These are phyloP conservation scores for Syrphus vitripennis DNA, from an alignment of 2,888 invertebrate species.

Conservation along the genomic window DNA sequence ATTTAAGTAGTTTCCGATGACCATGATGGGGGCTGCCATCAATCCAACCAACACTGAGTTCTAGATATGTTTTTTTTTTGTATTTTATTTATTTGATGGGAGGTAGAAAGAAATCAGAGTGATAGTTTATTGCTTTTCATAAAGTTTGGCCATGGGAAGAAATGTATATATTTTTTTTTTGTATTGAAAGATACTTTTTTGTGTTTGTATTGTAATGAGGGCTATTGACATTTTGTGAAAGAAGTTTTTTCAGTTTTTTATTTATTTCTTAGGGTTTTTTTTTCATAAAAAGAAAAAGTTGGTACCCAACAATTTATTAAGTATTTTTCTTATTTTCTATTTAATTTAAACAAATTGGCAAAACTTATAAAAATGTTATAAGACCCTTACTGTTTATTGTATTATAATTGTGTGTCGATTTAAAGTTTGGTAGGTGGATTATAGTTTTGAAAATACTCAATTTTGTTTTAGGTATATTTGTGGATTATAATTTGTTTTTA, in stretches of 20 bases:
- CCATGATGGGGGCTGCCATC: not conserved
- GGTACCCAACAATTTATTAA: not conserved
- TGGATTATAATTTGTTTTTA: not conserved
- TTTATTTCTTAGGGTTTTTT: too few species aligned
- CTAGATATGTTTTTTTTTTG: not conserved
- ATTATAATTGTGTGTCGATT: not conserved
- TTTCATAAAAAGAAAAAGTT: not conserved
- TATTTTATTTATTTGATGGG: not conserved
- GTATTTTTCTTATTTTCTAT: not conserved
- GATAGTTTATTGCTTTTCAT: conserved; percentile 37
- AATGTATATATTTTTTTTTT: too few species aligned
- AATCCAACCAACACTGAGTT: not conserved
- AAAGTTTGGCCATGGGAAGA: not conserved
- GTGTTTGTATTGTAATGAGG: not conserved
- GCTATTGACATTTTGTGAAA: not conserved
- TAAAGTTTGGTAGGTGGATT: not conserved
- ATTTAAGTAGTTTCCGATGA: conserved; percentile 43
- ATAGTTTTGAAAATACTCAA: not conserved
- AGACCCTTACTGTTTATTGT: not conserved
- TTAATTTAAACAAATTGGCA: not conserved
- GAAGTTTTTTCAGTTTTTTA: not conserved
- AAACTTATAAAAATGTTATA: not conserved
- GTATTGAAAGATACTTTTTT: not conserved
- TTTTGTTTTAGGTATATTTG: not conserved
- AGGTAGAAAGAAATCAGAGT: not conserved